A percentile compares a stretch with the other conserved stretches of the same genome.
These are phyloP conservation scores for Caenorhabditis remanei DNA, from an alignment of 1,140 invertebrate species.

Conservation along the genomic window DNA sequence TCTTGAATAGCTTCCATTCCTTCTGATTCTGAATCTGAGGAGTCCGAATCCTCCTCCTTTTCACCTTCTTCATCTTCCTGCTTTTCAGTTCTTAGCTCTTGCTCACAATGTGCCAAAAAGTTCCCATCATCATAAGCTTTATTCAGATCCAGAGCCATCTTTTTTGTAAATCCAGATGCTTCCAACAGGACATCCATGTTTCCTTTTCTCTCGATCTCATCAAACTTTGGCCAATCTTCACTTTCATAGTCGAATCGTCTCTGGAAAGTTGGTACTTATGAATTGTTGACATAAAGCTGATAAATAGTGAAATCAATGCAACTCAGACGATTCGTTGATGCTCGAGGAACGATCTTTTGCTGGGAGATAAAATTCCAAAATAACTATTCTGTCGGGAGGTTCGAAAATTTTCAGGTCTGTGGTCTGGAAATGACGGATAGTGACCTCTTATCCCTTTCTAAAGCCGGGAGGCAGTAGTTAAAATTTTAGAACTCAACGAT, in stretches of 20 bases:
- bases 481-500: too few species aligned
- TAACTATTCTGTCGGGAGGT: too few species aligned
- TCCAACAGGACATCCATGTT: conserved; percentile 89
- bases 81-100: conserved; percentile 65
- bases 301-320: too few species aligned
- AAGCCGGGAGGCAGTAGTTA: too few species aligned
- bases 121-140: conserved; percentile 77
- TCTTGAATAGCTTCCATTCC: conserved; percentile 6
- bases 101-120: conserved; percentile 72
- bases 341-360: too few species aligned
- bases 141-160: conserved; percentile 85
- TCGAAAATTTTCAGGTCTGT: too few species aligned
- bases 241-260: conserved; percentile 91
- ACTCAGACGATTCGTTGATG: too few species aligned
- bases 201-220: conserved; percentile 85
- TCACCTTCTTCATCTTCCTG: conserved; percentile 64
- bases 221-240: conserved; percentile 87
- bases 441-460: too few species aligned
- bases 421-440: too few species aligned
- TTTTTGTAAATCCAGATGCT: conserved; percentile 90
- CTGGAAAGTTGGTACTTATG: too few species aligned
- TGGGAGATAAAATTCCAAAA: too few species aligned
- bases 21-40: background rate
- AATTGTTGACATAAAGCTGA: too few species aligned
- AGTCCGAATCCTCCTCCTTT: background rate